Conservation (phyloP, 2,113 vertebrate species). For the Datnioides undecimradiatus region DNA sequence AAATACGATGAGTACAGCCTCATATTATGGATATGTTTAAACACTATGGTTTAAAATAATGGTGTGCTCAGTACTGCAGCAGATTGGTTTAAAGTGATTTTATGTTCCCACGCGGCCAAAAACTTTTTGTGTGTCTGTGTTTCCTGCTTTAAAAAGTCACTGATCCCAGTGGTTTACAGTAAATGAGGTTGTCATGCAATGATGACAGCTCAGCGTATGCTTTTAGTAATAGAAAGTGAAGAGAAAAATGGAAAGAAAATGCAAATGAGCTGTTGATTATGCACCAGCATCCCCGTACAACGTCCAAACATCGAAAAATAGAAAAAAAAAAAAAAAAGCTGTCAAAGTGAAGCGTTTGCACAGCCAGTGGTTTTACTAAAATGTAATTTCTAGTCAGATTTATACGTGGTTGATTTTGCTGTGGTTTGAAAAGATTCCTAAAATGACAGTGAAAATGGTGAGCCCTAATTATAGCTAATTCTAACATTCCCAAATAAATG, state of each 20-base stretch:
- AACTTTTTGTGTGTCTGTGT: neutral
- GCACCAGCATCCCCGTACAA: neutral
- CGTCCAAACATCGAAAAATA: neutral
- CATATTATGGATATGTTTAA: neutral
- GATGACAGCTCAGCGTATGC: neutral
- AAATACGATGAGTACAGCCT: neutral
- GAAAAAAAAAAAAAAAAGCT: neutral
- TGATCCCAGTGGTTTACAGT: constrained; percentile 6
- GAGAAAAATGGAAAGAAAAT: constrained; percentile 1
- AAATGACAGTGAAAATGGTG: neutral
- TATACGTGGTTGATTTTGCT: neutral
- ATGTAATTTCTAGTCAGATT: neutral
- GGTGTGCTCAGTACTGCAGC: neutral
- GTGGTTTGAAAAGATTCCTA: neutral
- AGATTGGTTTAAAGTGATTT: neutral
- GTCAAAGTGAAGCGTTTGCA: neutral
- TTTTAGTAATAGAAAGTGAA: neutral
- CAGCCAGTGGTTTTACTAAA: neutral
- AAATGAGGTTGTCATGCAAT: neutral
- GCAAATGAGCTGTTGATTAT: constrained; percentile 34
- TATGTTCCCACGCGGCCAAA: neutral
- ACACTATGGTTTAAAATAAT: neutral
- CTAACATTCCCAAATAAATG: neutral
- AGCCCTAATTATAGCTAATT: neutral
- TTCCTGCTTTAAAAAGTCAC: constrained; percentile 13